Percentiles rank a stretch among this genome's conserved stretches.
Conservation (phyloP, 2,888 invertebrate species). For the Drosophila mulleri region DNA sequence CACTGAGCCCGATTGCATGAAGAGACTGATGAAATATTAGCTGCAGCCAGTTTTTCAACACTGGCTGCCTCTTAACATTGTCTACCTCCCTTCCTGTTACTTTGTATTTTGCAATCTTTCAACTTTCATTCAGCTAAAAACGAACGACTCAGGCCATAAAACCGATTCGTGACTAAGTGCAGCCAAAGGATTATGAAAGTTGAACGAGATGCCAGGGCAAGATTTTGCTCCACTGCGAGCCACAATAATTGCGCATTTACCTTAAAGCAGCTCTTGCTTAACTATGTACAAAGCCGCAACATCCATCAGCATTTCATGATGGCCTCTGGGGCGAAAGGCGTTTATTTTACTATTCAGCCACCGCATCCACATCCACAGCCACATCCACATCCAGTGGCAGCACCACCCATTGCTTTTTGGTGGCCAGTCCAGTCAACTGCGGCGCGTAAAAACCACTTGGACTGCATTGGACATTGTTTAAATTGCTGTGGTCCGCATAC, state of each 20-base stretch:
- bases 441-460: constrained; percentile 67
- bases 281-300: constrained; percentile 58
- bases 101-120: constrained; percentile 32
- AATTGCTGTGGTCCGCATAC: constrained; percentile 75
- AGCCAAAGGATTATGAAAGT: constrained; percentile 36
- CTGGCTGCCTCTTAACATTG: neutral
- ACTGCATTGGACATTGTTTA: constrained; percentile 79
- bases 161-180: constrained; percentile 41
- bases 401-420: constrained; percentile 32
- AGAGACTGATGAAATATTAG: too few relatives aligned
- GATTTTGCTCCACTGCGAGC: constrained; percentile 5
- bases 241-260: constrained; percentile 29
- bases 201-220: neutral
- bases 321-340: constrained; percentile 52
- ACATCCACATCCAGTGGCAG: constrained; percentile 6
- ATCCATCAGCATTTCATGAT: constrained; percentile 70
- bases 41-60: neutral
- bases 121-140: constrained; percentile 18
- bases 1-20: too few relatives aligned
- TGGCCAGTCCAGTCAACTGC: constrained; percentile 57
- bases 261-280: constrained; percentile 43
- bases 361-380: constrained; percentile 11
- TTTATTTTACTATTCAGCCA: constrained; percentile 56
- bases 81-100: constrained; percentile 13
- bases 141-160: constrained; percentile 27